These are phyloP conservation scores for Catagonus wagneri DNA, from an alignment of 2,113 vertebrate species.

Conservation along the genomic window DNA sequence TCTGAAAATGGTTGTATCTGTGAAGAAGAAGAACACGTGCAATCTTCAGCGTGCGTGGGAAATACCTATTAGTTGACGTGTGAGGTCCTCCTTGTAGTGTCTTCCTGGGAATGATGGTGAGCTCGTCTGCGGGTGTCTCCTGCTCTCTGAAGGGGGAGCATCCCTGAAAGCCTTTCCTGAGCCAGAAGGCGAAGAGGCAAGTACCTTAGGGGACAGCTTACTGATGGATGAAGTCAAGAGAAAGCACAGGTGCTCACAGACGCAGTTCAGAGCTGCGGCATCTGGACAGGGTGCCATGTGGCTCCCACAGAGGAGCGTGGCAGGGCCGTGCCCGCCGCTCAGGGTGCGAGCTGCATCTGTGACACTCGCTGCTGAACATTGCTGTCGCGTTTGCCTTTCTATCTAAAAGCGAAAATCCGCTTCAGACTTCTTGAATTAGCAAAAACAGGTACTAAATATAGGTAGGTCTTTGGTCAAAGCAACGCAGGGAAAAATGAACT, in stretches of 20 bases:
- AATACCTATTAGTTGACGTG: not conserved
- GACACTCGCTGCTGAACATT: too few relatives aligned
- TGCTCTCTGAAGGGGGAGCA: not conserved
- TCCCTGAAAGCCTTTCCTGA: not conserved
- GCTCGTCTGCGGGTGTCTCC: not conserved
- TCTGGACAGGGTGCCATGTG: rapidly evolving
- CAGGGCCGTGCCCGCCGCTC: not conserved
- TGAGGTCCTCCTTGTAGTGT: not conserved
- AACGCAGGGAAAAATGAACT: not conserved
- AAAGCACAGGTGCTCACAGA: not conserved
- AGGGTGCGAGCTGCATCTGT: not conserved
- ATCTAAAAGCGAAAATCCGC: not conserved
- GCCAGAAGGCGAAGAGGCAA: not conserved
- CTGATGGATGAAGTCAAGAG: not conserved
- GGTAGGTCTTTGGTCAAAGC: not conserved
- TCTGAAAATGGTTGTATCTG: not conserved
- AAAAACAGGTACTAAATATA: not conserved
- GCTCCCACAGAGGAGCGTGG: not conserved
- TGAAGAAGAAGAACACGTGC: not conserved
- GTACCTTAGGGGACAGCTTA: not conserved
- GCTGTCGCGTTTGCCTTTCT: too few relatives aligned
- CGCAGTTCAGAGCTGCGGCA: not conserved
- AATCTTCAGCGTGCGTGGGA: not conserved
- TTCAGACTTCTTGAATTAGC: not conserved
- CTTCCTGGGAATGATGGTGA: not conserved